Conservation (phyloP, 2,113 vertebrate species). For the Amblyornis subalaris region DNA sequence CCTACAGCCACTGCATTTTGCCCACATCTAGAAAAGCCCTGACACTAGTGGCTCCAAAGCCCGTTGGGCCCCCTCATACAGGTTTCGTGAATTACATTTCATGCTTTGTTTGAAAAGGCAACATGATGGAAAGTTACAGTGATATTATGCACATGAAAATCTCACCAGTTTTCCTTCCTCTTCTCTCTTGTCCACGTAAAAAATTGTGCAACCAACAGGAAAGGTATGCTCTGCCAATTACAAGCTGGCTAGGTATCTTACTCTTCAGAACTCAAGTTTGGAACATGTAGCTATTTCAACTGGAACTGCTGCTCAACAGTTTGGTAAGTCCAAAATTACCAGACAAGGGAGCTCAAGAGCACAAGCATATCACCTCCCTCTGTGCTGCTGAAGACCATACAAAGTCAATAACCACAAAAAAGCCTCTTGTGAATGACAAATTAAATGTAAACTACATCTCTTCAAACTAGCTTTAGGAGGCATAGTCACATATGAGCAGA, state of each 20-base stretch:
- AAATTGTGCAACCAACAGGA: background rate
- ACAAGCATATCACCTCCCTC: background rate
- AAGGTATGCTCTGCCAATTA: background rate
- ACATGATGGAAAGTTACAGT: background rate
- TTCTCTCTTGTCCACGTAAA: background rate
- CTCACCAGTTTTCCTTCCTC: background rate
- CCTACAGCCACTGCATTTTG: background rate
- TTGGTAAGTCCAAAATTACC: background rate
- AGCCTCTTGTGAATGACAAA: background rate
- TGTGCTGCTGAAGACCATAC: background rate
- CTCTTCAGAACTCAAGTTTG: background rate
- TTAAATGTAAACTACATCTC: background rate
- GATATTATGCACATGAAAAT: background rate
- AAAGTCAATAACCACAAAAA: background rate
- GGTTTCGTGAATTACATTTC: background rate
- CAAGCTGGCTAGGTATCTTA: background rate
- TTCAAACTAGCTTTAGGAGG: background rate
- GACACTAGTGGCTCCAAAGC: background rate
- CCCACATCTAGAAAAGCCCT: background rate
- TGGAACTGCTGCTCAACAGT: background rate
- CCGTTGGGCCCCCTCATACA: fast-evolving
- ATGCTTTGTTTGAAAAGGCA: background rate
- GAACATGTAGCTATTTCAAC: background rate
- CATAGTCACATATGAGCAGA: background rate
- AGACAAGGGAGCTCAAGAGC: background rate